Percentiles rank a stretch among this genome's conserved stretches.
Evolutionary conservation across 1,140 invertebrate species (phyloP).

Genomic region (Temnothorax nylanderi): DNA sequence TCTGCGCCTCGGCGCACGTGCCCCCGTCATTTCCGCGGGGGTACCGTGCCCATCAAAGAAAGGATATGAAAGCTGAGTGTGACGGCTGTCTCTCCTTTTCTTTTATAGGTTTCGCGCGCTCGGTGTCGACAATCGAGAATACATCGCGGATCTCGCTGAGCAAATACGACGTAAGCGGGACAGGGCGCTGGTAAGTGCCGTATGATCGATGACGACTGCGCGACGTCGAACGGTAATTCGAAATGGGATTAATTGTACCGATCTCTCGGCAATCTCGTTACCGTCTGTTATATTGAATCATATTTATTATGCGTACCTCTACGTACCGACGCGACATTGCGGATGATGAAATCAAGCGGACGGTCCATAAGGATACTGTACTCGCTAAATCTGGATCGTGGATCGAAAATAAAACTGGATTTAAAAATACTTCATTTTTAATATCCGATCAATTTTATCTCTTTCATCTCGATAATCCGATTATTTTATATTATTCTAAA

Average conservation of each 20-base stretch:
- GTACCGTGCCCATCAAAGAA: conserved; percentile 24
- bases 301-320: not conserved
- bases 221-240: conserved; percentile 44
- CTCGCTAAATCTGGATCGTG: not conserved
- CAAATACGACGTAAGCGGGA: conserved; percentile 80
- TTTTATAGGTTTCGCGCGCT: conserved; percentile 73
- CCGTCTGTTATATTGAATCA: conserved; percentile 35
- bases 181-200: conserved; percentile 74
- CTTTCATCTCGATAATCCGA: not conserved
- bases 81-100: conserved; percentile 47
- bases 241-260: conserved; percentile 31
- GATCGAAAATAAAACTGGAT: not conserved
- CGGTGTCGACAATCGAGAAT: conserved; percentile 75
- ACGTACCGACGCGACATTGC: not conserved
- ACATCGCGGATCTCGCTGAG: conserved; percentile 78
- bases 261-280: conserved; percentile 11
- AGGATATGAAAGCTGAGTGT: conserved; percentile 38
- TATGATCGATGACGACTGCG: conserved; percentile 49
- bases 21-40: conserved; percentile 30
- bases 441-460: not conserved
- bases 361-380: not conserved
- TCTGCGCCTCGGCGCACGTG: conserved; percentile 5
- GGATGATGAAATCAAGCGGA: not conserved
- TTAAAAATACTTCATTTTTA: not conserved
- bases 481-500: not conserved